Base-by-base conservation (phyloP, 1,140 invertebrate species). In the Drosophila micromelanica region DNA sequence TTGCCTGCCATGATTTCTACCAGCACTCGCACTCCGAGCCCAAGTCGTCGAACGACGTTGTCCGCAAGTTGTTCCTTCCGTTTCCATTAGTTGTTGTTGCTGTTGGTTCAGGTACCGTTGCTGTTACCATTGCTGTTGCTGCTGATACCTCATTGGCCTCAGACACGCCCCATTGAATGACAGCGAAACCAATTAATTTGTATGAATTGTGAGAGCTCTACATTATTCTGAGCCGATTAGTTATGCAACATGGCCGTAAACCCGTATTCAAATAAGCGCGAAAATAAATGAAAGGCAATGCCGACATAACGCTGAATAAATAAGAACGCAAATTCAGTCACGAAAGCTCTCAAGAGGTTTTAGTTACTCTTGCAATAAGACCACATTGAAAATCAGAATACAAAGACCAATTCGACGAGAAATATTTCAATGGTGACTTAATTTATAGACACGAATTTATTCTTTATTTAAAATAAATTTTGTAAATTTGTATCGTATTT, bases 41-140 rank as follows among this genome's bases (percentile, higher is more conserved):
- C 56, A 30, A 30, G 65, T 79, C 71, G 67, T 74, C 62, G 73
- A 78, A 78, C 65, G 71, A 74, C 75, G 70, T 74, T 82, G 82
- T 59, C 82, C 82, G 84, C 84, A 89, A 87, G 57, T 84, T 76
- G 75, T 84, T 89, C 84, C 79, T 87, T 89, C 82, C 82, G 72
- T 62, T 75, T 78, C 68, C 75, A 87, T 69, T 68, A 73, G 48
- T 61, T 32, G 38, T 37, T 43, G 30, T 32, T 17, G 6, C 4
- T 65, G 27, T 13, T 40, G 43, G 15, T 52, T 27, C 17, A 45
- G 42, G 32, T 48, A 11, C n/a, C 8, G 30, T 48, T 38, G 48
- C 42, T 35, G 61, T 20, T 63, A 32, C n/a, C 12, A 37, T 64
- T 60, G 38, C 45, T 35, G 56, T 56, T 65, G 37, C 45, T 23